Evolutionary conservation across 2,113 vertebrate species (phyloP), one percentile per base, ranked within the genome.

Genomic region (Larimichthys polyactis): DNA sequence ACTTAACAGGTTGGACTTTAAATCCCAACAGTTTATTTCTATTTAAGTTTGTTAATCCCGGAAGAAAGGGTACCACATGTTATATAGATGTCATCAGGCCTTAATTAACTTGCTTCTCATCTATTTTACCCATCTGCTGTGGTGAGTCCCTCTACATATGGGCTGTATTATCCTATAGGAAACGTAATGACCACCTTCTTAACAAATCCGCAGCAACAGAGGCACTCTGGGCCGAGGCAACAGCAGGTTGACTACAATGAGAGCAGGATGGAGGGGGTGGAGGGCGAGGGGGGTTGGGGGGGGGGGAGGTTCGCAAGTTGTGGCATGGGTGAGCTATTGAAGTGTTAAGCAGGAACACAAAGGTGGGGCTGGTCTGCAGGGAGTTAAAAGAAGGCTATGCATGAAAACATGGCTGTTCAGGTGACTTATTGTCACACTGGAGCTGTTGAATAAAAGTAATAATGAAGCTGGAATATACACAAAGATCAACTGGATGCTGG

Each of bases 161-260:
- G 88, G 71, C 83, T 64, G 59, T 71, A 59, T 87, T 82, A 75
- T 82, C 86, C 87, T 91, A 84, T 87, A 91, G 89, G 87, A 89
- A 73, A 70, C 64, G 48, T 92, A 94, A 94, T 93, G 87, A 93
- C 59, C 83, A 89, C 93, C 90, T 90, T 92, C 84, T 89, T 88
- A 87, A 90, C 89, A 92, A 92, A 90, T 82, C 87, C 55, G 24
- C 73, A 58, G 11, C 19, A 54, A 67, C 51, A 55, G 55, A 81
- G 81, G 73, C 69, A 20, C 83, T 76, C 58, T 64, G 65, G 71
- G 77, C 66, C 71, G 4, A 81, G 58, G 71, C 67, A 46, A 88
- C 90, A 89, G 89, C 88, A 87, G 87, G 86, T 16, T 12, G 63
- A 81, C 40, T 51, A 89, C 87, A 92, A 80, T 89, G 78, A 79